Evolutionary conservation across 2,888 invertebrate species (phyloP).

Genomic region (Agonopterix heracliana): DNA sequence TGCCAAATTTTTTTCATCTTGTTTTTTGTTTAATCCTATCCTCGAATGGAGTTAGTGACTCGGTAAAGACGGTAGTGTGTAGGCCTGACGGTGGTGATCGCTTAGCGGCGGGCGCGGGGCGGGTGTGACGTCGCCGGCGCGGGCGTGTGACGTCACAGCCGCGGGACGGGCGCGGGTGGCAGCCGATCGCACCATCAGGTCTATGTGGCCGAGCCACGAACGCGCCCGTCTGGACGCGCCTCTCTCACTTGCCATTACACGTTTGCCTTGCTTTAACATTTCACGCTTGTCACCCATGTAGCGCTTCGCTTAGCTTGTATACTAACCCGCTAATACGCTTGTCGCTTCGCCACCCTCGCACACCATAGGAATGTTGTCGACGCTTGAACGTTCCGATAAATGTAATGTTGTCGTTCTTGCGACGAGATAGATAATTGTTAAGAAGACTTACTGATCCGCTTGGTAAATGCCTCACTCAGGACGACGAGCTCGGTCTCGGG

Average conservation of each 20-base stretch:
- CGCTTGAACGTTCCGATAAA: slow-evolving; percentile 47
- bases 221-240: slow-evolving; percentile 14
- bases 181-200: slow-evolving; percentile 59
- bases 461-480: slow-evolving; percentile 73
- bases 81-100: slow-evolving; percentile 67
- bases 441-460: slow-evolving; percentile 70
- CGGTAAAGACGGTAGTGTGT: slow-evolving; percentile 71
- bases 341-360: slow-evolving; percentile 38
- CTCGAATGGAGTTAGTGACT: slow-evolving; percentile 70
- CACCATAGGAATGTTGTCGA: slow-evolving; percentile 14
- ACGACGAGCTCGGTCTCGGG: slow-evolving; percentile 72
- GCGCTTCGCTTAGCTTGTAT: slow-evolving; percentile 40
- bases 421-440: slow-evolving; percentile 64
- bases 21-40: slow-evolving; percentile 58
- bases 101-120: slow-evolving; percentile 38
- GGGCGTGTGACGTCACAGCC: neutral
- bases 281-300: slow-evolving; percentile 51
- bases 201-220: slow-evolving; percentile 59
- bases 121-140: slow-evolving; percentile 17
- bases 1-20: slow-evolving; percentile 60
- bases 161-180: slow-evolving; percentile 34
- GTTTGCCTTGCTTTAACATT: slow-evolving; percentile 54
- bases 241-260: slow-evolving; percentile 54
- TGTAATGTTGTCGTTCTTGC: slow-evolving; percentile 57
- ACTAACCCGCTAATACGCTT: slow-evolving; percentile 52